A percentile compares a stretch with the other conserved stretches of the same genome.
These are phyloP conservation scores for Bombus confusus DNA, from an alignment of 1,140 invertebrate genomes.

Conservation along the genomic window DNA sequence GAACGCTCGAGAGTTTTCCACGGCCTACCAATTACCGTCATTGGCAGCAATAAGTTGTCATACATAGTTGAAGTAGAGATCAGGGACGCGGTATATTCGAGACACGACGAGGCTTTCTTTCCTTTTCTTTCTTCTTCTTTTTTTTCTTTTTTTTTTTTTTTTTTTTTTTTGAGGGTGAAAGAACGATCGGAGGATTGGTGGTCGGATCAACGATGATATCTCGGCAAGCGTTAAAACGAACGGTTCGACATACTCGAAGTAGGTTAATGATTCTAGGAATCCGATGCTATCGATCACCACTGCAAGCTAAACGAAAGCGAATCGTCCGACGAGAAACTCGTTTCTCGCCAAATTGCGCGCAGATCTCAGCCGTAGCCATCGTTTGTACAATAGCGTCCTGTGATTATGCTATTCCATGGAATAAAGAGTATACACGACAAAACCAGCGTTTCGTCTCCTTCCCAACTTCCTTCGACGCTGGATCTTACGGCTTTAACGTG, in stretches of 20 bases:
- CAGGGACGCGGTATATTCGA: neutral
- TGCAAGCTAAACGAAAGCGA: conserved; percentile 22
- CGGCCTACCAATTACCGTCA: too few relatives aligned
- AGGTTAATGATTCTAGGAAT: conserved; percentile 23
- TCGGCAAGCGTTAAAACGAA: neutral
- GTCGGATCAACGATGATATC: neutral
- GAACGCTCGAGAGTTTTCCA: neutral
- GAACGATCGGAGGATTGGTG: neutral
- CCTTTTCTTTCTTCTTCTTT: too few relatives aligned
- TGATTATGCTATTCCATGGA: conserved; percentile 6
- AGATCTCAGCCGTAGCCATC: neutral
- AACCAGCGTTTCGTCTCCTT: neutral
- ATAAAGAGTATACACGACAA: neutral
- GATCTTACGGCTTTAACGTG: too few relatives aligned
- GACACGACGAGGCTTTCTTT: neutral
- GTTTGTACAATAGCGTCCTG: neutral
- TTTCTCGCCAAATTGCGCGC: neutral
- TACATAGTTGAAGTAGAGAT: neutral
- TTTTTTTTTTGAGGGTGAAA: neutral
- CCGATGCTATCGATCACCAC: conserved; percentile 4
- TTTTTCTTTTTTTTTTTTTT: too few relatives aligned
- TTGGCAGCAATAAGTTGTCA: neutral
- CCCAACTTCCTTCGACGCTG: too few relatives aligned
- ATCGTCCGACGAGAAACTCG: conserved; percentile 11
- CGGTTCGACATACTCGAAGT: neutral